A percentile compares a stretch with the other conserved stretches of the same genome.
These are phyloP conservation scores for Ascaphus truei DNA, from an alignment of 2,113 vertebrate genomes.

Conservation along the genomic window DNA sequence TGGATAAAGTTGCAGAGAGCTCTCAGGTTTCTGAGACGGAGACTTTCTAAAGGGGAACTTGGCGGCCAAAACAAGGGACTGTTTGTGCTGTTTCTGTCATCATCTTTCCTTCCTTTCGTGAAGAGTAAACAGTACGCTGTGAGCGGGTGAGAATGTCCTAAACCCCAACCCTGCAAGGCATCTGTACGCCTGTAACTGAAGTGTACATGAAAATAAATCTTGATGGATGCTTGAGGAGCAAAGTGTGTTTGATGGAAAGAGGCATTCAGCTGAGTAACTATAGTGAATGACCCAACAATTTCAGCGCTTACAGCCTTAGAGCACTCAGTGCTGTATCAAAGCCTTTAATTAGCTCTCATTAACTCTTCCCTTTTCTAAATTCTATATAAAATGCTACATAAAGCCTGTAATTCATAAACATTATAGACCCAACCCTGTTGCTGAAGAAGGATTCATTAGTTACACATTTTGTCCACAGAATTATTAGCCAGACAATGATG, in stretches of 20 bases:
- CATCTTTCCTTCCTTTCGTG: not conserved
- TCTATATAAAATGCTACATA: too few species aligned
- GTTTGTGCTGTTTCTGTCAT: slow-evolving; percentile 10
- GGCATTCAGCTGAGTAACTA: not conserved
- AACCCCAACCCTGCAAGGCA: not conserved
- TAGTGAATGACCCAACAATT: not conserved
- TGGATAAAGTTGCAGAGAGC: slow-evolving; percentile 3
- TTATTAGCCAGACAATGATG: too few species aligned
- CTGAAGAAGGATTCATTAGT: too few species aligned
- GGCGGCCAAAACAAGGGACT: not conserved
- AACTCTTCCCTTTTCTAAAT: too few species aligned
- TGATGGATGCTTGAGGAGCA: too few species aligned
- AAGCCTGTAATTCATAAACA: too few species aligned
- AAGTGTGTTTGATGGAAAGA: not conserved
- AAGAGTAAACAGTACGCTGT: slow-evolving; percentile 8
- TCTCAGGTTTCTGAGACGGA: slow-evolving; percentile 4
- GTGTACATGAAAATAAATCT: not conserved
- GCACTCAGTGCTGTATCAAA: not conserved
- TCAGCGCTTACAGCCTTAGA: not conserved
- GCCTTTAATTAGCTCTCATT: too few species aligned
- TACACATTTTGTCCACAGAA: too few species aligned
- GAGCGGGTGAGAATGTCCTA: not conserved
- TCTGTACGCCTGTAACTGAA: not conserved
- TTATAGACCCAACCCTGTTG: too few species aligned
- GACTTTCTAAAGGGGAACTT: not conserved